Base-by-base conservation (phyloP, 2,797 vertebrate species). In the Setipinna tenuifilis region DNA sequence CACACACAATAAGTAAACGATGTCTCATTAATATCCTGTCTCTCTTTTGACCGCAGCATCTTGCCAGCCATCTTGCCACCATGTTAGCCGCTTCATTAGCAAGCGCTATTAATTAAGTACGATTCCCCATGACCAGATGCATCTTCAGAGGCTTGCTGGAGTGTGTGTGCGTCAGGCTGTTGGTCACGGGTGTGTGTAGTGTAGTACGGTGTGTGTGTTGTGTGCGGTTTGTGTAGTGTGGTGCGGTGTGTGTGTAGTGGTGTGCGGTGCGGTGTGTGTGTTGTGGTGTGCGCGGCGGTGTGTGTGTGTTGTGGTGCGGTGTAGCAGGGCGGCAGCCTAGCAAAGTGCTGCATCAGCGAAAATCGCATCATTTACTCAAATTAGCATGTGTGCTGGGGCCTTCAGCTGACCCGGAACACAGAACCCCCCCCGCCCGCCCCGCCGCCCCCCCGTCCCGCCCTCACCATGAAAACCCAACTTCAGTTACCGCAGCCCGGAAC, bases 111-210 rank as follows among this genome's bases (percentile, higher is more conserved):
- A 85, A 85, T 85, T 61, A 81, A 59, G 81, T 81, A 61, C 59
- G 84, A 85, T 28, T 44, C 75, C 84, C 54, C 68, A 35, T 35
- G 57, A 58, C 84, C 84, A 85, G 71, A 81, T 85, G 84, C 59
- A 21, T 81, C 84, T 81, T 25, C 58, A 41, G 84, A 85, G 80
- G 35, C 78, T 82, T 78, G 48, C 65, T 65, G 81, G 46, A 78
- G 81, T 23, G 50, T 82, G 81, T 21, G n/a, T n/a, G n/a, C n/a
- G n/a, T n/a, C n/a, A n/a, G 17, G 54, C 31, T 80, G 54, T 71
- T 80, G 54, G 31, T 75, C 68, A 71, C 65, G 28, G 65, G 12
- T 35, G 65, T 61, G 59, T 46, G 46, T 83, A 23, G 44, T 62
- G 59, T 28, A 83, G n/a, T 21, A 65, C 46, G 82, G 61, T 23